Conservation (phyloP, 2,113 vertebrate genomes). For the Irena cyanogastra region DNA sequence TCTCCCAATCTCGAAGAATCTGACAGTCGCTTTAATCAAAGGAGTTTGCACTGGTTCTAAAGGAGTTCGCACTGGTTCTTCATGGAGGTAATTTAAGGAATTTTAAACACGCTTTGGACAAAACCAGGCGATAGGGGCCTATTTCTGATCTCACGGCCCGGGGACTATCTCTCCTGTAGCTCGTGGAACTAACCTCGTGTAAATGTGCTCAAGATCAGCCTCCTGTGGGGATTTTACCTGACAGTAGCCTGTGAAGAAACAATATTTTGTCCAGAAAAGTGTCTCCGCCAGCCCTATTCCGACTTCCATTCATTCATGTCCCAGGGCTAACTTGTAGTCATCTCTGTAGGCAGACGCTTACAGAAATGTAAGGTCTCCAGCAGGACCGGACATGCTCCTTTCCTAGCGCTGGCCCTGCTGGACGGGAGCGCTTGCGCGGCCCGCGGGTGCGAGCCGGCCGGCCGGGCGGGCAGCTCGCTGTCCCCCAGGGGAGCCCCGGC, state of each 20-base stretch:
- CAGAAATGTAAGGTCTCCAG: not conserved
- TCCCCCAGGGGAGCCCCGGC: not conserved
- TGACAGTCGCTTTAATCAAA: constrained; percentile 19
- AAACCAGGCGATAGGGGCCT: not conserved
- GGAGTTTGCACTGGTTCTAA: constrained; percentile 68
- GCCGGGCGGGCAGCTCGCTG: not conserved
- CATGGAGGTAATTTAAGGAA: constrained; percentile 74
- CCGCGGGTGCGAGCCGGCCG: not conserved
- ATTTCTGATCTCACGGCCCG: not conserved
- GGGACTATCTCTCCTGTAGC: not conserved
- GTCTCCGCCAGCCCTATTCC: not conserved
- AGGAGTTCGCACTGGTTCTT: constrained; percentile 68
- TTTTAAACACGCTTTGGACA: constrained; percentile 62
- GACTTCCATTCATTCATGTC: not conserved
- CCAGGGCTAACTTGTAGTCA: not conserved
- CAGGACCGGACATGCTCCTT: not conserved
- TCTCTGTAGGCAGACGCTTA: not conserved
- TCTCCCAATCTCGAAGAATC: constrained; percentile 43
- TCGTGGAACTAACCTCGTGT: not conserved
- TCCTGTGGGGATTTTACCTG: not conserved
- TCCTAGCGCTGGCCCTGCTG: not conserved
- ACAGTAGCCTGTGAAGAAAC: not conserved
- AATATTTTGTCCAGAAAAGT: not conserved
- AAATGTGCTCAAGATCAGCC: not conserved
- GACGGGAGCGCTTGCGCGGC: not conserved